Percentiles rank a stretch among this genome's conserved stretches.
phyloP scores from a whole-genome alignment of 2,113 vertebrate genomes.

The Opisthocomus hoazin region DNA sequence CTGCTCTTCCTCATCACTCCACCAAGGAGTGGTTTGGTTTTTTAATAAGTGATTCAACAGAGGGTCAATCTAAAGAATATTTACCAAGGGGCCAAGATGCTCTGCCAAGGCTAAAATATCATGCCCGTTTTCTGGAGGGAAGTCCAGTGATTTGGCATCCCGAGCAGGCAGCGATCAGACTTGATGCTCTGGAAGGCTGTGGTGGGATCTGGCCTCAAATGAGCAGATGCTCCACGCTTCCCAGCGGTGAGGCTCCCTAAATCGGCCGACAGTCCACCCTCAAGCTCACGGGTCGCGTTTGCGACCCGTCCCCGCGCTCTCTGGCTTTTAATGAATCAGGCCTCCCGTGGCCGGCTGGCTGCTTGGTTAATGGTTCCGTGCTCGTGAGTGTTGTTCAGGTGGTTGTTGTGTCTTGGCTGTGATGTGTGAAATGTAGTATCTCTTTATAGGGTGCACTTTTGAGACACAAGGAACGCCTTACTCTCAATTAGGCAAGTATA shows the following conservation, averaged over 20 bases:
- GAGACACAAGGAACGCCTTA: constrained; percentile 76
- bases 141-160: neutral
- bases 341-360: neutral
- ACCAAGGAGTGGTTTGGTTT: neutral
- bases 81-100: neutral
- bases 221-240: neutral
- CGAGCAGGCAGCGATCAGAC: neutral
- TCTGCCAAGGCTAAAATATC: neutral
- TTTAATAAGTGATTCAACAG: neutral
- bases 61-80: neutral
- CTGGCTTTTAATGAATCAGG: constrained; percentile 66
- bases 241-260: neutral
- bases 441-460: constrained; percentile 81
- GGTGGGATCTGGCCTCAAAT: neutral
- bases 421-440: constrained; percentile 75
- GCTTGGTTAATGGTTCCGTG: neutral
- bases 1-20: neutral
- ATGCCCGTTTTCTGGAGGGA: neutral
- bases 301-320: neutral
- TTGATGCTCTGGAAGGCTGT: neutral
- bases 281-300: neutral
- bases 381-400: neutral
- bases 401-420: constrained; percentile 52
- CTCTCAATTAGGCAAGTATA: constrained; percentile 82
- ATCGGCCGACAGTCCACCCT: neutral